Conservation (phyloP, 1,140 invertebrate genomes). For the Eriocheir sinensis region DNA sequence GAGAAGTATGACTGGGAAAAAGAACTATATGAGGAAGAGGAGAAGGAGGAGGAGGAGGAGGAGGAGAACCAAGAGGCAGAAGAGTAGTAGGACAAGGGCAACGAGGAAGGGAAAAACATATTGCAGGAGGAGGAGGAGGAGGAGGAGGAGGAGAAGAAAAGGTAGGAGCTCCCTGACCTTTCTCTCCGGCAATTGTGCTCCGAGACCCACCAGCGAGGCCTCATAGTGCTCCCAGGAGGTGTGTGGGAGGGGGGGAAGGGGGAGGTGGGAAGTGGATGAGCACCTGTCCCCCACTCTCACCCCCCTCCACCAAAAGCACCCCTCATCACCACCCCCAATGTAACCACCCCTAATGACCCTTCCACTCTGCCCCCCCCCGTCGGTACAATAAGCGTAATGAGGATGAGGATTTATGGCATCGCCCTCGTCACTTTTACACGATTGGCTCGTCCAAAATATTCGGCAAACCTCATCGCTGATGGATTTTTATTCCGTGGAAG, state of each 20-base stretch:
- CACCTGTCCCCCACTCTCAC: no score
- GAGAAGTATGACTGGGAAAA: background rate
- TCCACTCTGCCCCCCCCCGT: background rate
- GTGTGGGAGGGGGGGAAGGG: background rate
- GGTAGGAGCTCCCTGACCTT: background rate
- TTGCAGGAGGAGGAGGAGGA: background rate
- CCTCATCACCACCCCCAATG: background rate
- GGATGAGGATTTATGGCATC: constrained; percentile 71
- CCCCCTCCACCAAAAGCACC: background rate
- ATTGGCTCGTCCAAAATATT: constrained; percentile 66
- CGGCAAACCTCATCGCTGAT: constrained; percentile 65
- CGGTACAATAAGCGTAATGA: constrained; percentile 71
- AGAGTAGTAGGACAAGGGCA: background rate
- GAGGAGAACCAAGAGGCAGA: background rate
- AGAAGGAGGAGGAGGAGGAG: background rate
- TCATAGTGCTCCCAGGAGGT: background rate
- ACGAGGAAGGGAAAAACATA: background rate
- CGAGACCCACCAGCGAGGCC: background rate
- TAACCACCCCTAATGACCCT: background rate
- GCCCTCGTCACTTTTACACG: constrained; percentile 72
- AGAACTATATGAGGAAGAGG: background rate
- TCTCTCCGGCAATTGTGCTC: background rate
- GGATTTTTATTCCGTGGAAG: constrained; percentile 67
- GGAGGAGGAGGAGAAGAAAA: background rate
- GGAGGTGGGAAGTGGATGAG: background rate